Evolutionary conservation across 2,888 invertebrate species (phyloP), one percentile per base, ranked within the genome.

Genomic region (Stenolophus ochropezus): DNA sequence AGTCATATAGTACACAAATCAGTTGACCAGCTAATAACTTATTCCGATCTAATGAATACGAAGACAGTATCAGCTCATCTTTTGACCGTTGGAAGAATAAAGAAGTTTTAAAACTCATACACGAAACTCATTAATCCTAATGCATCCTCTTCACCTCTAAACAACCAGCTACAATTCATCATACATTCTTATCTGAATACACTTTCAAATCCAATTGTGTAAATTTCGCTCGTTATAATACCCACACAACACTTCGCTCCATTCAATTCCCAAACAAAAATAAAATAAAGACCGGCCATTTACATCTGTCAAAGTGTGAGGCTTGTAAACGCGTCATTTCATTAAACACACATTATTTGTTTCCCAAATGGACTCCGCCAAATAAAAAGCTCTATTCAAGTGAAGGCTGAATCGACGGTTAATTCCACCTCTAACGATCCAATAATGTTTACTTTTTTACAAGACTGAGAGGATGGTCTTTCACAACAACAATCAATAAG

Each of bases 401-500:
- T 69, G 65, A 69, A 69, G 27, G 61, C 25, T 61, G 61, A 61
- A 61, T 61, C 61, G 27, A 23, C 61, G 5, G 33, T 69, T 69
- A 69, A 69, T 69, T 69, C 33, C 16, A 18, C 18, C 33, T 18
- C 65, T 69, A 69, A 69, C 65, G 65, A 69, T 69, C 65, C 33
- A 69, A 69, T 69, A 69, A 69, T 69, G 73, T 73, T 73, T 20
- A 73, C 49, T 73, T 73, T 69, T 73, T 73, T 47, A n/a, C 49
- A 73, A 49, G 27, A 21, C 49, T 20, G 23, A 49, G 49, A 49
- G 49, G 23, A n/a, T 49, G 18, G 23, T 27, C 65, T 69, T 69
- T 69, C 61, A 61, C n/a, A 61, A 61, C 61, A 61, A 61, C 61
- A 23, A 33, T 69, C 65, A 69, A 69, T 69, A 69, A 25, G 33